Conservation (phyloP, 2,113 vertebrate species). For the Pseudopipra pipra region DNA sequence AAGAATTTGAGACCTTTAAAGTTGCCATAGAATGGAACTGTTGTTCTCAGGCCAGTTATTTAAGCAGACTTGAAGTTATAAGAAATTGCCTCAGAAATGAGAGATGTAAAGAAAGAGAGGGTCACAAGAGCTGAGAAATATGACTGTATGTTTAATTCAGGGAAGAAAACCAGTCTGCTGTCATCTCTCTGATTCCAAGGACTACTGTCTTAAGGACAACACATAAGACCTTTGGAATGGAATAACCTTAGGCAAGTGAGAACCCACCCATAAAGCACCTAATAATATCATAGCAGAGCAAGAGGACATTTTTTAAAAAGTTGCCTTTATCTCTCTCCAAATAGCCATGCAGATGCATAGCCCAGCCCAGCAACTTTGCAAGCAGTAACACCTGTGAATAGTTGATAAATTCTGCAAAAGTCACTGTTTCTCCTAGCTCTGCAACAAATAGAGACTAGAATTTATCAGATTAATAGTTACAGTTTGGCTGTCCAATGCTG, state of each 20-base stretch:
- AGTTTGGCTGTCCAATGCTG: background rate
- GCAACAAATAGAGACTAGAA: background rate
- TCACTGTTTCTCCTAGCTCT: background rate
- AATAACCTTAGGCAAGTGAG: background rate
- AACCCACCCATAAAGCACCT: background rate
- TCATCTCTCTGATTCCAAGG: background rate
- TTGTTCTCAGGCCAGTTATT: background rate
- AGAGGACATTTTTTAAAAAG: background rate
- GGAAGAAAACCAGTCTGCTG: background rate
- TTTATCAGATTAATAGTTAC: background rate
- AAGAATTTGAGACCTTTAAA: background rate
- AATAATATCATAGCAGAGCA: background rate
- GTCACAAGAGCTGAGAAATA: background rate
- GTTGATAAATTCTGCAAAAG: slow-evolving; percentile 18
- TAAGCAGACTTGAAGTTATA: background rate
- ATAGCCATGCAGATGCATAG: background rate
- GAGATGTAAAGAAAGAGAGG: background rate
- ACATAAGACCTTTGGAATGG: background rate
- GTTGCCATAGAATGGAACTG: background rate
- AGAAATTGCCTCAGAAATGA: background rate
- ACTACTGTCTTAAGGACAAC: background rate
- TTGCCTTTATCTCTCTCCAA: slow-evolving; percentile 12
- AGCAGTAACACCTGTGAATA: slow-evolving; percentile 1
- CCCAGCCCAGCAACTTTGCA: background rate
- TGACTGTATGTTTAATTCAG: background rate